These are phyloP conservation scores for Rhopalosiphum nymphaeae DNA, from an alignment of 2,888 invertebrate species.

Conservation along the genomic window DNA sequence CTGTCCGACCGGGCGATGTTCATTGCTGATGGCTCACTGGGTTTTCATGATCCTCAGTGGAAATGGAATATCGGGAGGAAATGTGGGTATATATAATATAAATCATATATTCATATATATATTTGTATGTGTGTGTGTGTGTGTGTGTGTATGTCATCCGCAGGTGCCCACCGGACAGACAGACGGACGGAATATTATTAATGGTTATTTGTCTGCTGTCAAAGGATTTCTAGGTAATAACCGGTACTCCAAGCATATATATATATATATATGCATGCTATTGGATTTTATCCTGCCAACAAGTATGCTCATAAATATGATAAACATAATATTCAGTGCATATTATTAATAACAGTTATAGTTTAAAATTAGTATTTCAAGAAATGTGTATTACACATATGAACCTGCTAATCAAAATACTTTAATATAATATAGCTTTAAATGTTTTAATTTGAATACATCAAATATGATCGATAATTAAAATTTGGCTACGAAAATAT, in stretches of 20 bases:
- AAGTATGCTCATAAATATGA: background rate
- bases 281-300: background rate
- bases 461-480: background rate
- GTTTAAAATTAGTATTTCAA: background rate
- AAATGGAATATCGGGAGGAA: slow-evolving; percentile 51
- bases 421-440: background rate
- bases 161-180: slow-evolving; percentile 43
- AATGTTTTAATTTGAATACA: background rate
- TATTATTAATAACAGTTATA: background rate
- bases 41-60: slow-evolving; percentile 24
- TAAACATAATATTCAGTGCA: background rate
- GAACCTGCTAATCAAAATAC: background rate
- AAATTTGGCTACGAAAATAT: background rate
- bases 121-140: background rate
- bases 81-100: background rate
- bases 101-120: background rate
- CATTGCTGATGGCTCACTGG: slow-evolving; percentile 19
- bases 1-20: background rate
- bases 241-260: background rate
- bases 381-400: too few species aligned
- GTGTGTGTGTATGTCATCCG: slow-evolving; percentile 14
- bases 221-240: slow-evolving; percentile 46
- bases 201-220: slow-evolving; percentile 58
- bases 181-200: slow-evolving; percentile 25
- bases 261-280: background rate